Percentiles rank a stretch among this genome's conserved stretches.
Conservation (phyloP, 2,113 vertebrate species). For the Tamias sibiricus region DNA sequence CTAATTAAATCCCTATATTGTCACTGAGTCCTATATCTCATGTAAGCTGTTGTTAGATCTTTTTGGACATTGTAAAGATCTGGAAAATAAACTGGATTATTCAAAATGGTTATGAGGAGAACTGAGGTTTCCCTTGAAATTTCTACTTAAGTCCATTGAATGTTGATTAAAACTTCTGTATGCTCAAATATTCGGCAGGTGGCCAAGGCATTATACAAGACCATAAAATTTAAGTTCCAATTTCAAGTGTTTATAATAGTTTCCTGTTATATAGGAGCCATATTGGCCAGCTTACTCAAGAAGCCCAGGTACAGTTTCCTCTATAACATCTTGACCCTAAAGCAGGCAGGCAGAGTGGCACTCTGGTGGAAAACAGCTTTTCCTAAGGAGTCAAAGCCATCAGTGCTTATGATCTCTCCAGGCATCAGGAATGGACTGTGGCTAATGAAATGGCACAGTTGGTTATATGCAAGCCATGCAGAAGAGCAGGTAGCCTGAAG, state of each 20-base stretch:
- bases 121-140: neutral
- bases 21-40: neutral
- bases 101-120: neutral
- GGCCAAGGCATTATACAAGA: neutral
- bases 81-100: neutral
- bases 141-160: neutral
- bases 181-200: neutral
- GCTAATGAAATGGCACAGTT: conserved; percentile 72
- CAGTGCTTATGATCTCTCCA: neutral
- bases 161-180: neutral
- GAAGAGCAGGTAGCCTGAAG: conserved; percentile 43
- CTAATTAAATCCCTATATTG: neutral
- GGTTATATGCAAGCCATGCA: conserved; percentile 12
- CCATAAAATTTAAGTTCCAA: neutral
- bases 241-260: neutral
- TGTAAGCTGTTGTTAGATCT: neutral
- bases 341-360: neutral
- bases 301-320: neutral
- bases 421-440: neutral
- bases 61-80: neutral
- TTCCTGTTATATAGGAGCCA: neutral
- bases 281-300: neutral
- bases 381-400: conserved; percentile 44
- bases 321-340: conserved; percentile 6
- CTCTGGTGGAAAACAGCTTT: conserved; percentile 35